A percentile compares a stretch with the other conserved stretches of the same genome.
Conservation (phyloP, 1,140 invertebrate species). For the Nephotettix cincticeps region DNA sequence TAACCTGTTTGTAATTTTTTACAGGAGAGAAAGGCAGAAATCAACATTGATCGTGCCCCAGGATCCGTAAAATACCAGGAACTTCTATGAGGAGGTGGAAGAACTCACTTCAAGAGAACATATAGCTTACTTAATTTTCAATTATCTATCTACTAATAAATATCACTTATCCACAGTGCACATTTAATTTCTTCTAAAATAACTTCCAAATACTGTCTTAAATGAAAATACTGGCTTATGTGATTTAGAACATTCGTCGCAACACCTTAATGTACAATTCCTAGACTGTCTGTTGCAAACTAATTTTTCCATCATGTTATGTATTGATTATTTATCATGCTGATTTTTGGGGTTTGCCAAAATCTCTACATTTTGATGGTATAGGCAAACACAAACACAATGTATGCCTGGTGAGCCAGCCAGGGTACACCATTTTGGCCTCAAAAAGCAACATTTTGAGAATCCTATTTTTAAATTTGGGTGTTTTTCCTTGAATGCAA, state of each 20-base stretch:
- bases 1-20: no score
- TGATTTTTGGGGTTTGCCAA: neutral
- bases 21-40: no score
- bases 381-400: neutral
- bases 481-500: neutral
- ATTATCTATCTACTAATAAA: no score
- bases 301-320: constrained; percentile 4
- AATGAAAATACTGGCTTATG: neutral
- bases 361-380: neutral
- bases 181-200: neutral
- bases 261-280: neutral
- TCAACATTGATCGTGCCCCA: no score
- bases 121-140: no score
- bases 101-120: no score
- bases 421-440: neutral
- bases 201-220: neutral
- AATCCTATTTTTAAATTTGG: neutral
- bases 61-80: no score
- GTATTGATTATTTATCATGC: neutral
- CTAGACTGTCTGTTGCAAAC: constrained; percentile 9
- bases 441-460: neutral
- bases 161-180: constrained; percentile 1
- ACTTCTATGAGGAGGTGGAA: no score
- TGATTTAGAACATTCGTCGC: neutral
- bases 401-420: neutral